Conservation (phyloP, 30 jellyfish, hydroid and myxozoan species). For the Aurelia sp. region DNA sequence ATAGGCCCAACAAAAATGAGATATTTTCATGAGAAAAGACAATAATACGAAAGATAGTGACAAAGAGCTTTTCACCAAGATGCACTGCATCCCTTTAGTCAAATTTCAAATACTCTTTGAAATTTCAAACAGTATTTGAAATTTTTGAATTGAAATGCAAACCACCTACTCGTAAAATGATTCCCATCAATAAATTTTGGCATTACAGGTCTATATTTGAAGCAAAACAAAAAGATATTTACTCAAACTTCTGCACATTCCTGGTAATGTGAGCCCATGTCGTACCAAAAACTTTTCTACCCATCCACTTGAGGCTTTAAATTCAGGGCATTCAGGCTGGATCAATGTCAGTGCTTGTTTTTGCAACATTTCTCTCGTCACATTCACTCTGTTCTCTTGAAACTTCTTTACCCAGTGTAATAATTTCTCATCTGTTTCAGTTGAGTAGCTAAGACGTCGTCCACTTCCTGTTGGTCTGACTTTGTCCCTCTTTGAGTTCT, state of each 20-base stretch:
- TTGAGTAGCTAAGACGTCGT: constrained; percentile 74
- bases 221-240: not conserved
- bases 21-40: no score
- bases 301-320: constrained; percentile 93
- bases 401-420: constrained; percentile 72
- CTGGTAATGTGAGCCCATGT: constrained; percentile 73
- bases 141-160: no score
- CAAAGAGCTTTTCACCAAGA: no score
- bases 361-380: constrained; percentile 79
- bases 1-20: no score
- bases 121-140: no score
- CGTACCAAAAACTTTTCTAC: constrained; percentile 81
- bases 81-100: no score
- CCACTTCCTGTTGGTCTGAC: constrained; percentile 75
- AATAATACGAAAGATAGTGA: no score
- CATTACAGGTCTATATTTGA: no score
- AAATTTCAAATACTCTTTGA: no score
- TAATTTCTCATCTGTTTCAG: constrained; percentile 76
- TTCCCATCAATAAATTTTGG: no score
- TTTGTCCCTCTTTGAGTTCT: constrained; percentile 32
- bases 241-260: constrained; percentile 56
- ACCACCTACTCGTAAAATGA: no score
- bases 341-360: constrained; percentile 73
- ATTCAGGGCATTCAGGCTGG: constrained; percentile 80
- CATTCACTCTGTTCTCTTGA: constrained; percentile 54